Conservation (phyloP, 2,797 vertebrate genomes). For the Enteromius trimaculatus region DNA sequence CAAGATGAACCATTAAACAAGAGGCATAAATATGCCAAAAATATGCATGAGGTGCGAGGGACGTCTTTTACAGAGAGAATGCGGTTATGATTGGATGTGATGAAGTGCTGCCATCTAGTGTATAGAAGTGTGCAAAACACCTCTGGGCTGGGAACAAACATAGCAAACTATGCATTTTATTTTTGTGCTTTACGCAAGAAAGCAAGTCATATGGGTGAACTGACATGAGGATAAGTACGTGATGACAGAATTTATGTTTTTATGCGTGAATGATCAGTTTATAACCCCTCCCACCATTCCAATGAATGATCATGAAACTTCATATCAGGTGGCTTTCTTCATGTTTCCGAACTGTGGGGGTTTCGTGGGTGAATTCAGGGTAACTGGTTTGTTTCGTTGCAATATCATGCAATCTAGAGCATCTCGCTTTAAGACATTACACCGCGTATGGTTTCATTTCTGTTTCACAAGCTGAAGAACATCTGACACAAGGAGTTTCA, state of each 20-base stretch:
- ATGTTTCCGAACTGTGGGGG: not conserved
- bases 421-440: not conserved
- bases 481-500: slow-evolving; percentile 22
- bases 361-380: slow-evolving; percentile 2
- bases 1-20: not conserved
- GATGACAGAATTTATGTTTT: not conserved
- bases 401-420: not conserved
- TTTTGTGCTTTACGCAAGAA: not conserved
- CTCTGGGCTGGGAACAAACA: not conserved
- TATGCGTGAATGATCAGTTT: not conserved
- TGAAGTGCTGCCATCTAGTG: slow-evolving; percentile 26
- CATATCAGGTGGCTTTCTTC: not conserved
- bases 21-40: not conserved
- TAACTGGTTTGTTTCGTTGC: not conserved
- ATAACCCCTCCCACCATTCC: not conserved
- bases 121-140: not conserved
- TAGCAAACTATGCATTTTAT: not conserved
- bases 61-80: not conserved
- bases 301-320: slow-evolving; percentile 26
- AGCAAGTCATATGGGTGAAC: not conserved
- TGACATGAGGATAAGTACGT: not conserved
- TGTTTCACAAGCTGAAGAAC: not conserved
- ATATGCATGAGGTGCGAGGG: not conserved
- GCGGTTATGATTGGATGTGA: not conserved
- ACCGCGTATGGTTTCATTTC: not conserved